phyloP scores from a whole-genome alignment of 2,888 invertebrate species.

The Drosophila ezoana region DNA sequence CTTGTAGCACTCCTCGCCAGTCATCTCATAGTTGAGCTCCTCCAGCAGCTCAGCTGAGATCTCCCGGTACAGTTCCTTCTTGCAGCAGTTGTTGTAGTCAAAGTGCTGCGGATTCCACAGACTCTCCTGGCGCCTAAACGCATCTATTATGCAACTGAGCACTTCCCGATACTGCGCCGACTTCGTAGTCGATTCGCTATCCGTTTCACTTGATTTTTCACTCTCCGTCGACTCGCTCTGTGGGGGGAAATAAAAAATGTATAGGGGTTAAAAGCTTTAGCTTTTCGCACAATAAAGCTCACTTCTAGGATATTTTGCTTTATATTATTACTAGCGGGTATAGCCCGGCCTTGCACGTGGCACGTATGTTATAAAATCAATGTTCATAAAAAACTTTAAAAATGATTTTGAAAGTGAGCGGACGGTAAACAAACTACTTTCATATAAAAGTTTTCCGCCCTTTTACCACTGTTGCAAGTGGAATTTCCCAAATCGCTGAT shows the following conservation, averaged over 20 bases:
- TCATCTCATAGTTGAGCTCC: slow-evolving; percentile 65
- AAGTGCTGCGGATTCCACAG: slow-evolving; percentile 78
- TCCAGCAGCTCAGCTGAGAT: slow-evolving; percentile 65
- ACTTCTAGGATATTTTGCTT: too few relatives aligned
- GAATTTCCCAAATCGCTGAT: too few relatives aligned
- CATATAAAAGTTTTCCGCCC: too few relatives aligned
- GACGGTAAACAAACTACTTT: too few relatives aligned
- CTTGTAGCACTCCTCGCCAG: slow-evolving; percentile 68
- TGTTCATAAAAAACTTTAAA: too few relatives aligned
- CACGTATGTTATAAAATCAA: too few relatives aligned
- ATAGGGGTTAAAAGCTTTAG: not conserved
- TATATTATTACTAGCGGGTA: too few relatives aligned
- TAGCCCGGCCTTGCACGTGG: too few relatives aligned
- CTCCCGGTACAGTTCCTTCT: slow-evolving; percentile 60
- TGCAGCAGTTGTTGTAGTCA: slow-evolving; percentile 64
- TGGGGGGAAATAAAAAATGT: not conserved
- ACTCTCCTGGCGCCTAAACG: slow-evolving; percentile 66
- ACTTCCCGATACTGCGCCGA: slow-evolving; percentile 68
- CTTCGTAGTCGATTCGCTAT: slow-evolving; percentile 63
- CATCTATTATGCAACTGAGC: slow-evolving; percentile 69
- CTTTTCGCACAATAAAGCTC: too few relatives aligned
- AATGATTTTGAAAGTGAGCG: too few relatives aligned
- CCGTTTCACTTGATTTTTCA: slow-evolving; percentile 68
- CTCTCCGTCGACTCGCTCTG: slow-evolving; percentile 56
- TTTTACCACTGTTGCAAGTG: too few relatives aligned